Evolutionary conservation across 2,888 invertebrate species (phyloP), one percentile per base, ranked within the genome.

Genomic region (Nemotelus pantherinus): DNA sequence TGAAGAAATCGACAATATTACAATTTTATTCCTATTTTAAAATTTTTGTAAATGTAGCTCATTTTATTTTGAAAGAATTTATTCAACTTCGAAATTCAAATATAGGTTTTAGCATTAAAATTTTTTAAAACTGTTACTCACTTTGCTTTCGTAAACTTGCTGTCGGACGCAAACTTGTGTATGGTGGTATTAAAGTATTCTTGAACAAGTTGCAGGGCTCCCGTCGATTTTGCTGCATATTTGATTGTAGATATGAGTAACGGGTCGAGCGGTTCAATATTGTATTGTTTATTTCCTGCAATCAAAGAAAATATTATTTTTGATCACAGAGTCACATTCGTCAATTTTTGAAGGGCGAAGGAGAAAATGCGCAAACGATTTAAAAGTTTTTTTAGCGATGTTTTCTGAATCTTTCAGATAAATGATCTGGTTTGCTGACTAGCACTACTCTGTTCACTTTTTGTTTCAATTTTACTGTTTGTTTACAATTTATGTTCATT

Each of bases 121-220:
- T 41, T 4, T 2, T 2, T 7, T 1, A 63, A 7, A 58, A 58
- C 4, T 47, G 2, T 68, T 25, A 48, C 68, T 70, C 41, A 70
- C 70, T 41, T 6, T 6, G 55, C 43, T 70, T 70, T 70, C 2
- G 43, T 70, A 43, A 53, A 55, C 6, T 50, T 70, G 9, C 55
- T 45, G 44, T 65, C 6, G 3, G 3, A 55, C 4, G 70, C 55
- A 43, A 70, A 70, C 9, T 70, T 70, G 41, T 55, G 43, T 0
- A 70, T 43, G 10, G 25, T 4, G 39, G 53, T 55, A 41, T 70
- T 55, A n/a, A 50, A 53, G 55, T 55, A 70, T 53, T 70, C 70
- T 39, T 70, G 70, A 43, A 55, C 55, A 2, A 70, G 43, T 55
- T 70, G 70, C 53, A 70, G n/a, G 1, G 70, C 53, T 41, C 70